Evolutionary conservation across 2,888 invertebrate genomes (phyloP), one percentile per base, ranked within the genome.

Genomic region (Microdon myrmicae): DNA sequence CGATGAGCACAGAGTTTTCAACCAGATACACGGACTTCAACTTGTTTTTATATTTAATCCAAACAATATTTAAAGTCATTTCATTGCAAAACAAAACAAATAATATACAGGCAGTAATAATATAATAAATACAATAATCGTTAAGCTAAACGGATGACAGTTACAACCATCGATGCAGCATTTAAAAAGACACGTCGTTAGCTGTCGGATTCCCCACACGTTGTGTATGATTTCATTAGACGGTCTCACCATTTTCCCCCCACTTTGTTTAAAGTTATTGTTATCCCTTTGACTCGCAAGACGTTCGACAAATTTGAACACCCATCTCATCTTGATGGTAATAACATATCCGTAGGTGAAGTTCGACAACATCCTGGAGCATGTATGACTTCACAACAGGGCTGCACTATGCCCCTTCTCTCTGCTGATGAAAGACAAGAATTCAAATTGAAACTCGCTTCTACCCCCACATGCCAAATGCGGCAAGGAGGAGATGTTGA

Each of bases 391-490:
- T 47, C 51, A 26, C 34, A 14, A 17, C 9, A 20, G 8, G n/a
- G 26, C 12, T 12, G 13, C 2, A 16, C 37, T 28, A n/a, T 12
- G 3, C 16, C 25, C 34, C 12, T 34, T 19, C 16, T 39, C 10
- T n/a, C 5, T 13, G 41, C 45, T 51, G 56, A 56, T 64, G 41
- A 41, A 43, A 56, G 45, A 64, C 58, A 51, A 58, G 38, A 64
- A 64, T 41, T 51, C 56, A 51, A 64, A 64, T 58, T 64, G 64
- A 64, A 64, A 64, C 56, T 64, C 58, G 64, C 64, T 58, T 41
- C 43, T 12, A 38, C 19, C 29, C 13, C 20, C 47, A 23, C 16
- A 4, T 5, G 9, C 8, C 10, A 2, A 4, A 7, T 29, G 12
- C 3, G 7, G 5, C 10, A 6, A 20, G 31, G 17, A 14, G 20